Conservation (phyloP, 2,888 invertebrate genomes). For the Antheraea assamensis region DNA sequence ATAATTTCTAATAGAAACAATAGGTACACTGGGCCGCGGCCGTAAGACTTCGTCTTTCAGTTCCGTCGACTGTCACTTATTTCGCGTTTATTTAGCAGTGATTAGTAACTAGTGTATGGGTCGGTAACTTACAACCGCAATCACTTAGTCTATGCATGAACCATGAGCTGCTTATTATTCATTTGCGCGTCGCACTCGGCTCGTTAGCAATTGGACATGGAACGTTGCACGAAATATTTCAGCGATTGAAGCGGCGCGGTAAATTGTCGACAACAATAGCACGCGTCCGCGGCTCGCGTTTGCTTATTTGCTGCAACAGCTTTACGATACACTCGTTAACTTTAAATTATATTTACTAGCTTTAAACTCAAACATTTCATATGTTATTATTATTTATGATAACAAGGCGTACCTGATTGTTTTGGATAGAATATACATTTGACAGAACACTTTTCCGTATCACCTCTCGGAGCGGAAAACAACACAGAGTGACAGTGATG, state of each 20-base stretch:
- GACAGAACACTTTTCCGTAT: constrained; percentile 65
- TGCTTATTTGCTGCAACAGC: constrained; percentile 68
- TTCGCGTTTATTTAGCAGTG: constrained; percentile 26
- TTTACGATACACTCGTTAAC: constrained; percentile 78
- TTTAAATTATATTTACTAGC: constrained; percentile 61
- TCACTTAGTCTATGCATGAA: constrained; percentile 66
- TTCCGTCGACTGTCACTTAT: constrained; percentile 21
- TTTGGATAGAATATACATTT: constrained; percentile 27
- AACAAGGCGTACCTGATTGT: constrained; percentile 13
- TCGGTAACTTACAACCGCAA: constrained; percentile 45
- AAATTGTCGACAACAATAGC: constrained; percentile 79
- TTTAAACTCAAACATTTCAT: constrained; percentile 16
- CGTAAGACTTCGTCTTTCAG: constrained; percentile 7
- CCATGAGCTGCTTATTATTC: constrained; percentile 78
- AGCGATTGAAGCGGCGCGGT: constrained; percentile 81
- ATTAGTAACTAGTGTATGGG: constrained; percentile 29
- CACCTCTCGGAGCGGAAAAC: constrained; percentile 68
- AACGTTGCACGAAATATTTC: constrained; percentile 81
- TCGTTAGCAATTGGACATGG: constrained; percentile 82
- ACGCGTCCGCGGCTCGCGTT: constrained; percentile 52
- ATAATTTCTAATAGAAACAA: constrained; percentile 15
- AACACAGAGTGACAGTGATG: constrained; percentile 71
- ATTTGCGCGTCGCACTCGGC: constrained; percentile 78
- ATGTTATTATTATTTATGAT: not conserved
- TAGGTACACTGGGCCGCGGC: constrained; percentile 23